These are phyloP conservation scores for Tetranychus cinnabarinus DNA, from an alignment of 1,140 invertebrate genomes.

Conservation along the genomic window DNA sequence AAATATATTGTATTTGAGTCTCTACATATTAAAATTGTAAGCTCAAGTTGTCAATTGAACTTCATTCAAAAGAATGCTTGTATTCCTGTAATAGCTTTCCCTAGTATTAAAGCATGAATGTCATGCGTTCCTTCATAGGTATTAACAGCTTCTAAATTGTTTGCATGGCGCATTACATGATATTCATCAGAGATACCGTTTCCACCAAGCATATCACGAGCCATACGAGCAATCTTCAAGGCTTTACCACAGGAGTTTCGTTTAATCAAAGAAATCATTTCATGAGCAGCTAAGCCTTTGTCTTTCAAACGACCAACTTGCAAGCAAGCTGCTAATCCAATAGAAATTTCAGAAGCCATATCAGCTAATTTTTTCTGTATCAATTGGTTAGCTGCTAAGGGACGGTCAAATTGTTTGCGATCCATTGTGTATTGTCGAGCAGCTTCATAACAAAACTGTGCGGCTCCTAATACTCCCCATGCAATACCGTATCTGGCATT, in stretches of 20 bases:
- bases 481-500: conserved; percentile 91
- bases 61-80: conserved; percentile 38
- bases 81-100: conserved; percentile 79
- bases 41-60: too few species aligned
- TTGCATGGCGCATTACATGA: conserved; percentile 81
- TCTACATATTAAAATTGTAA: too few species aligned
- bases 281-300: conserved; percentile 49
- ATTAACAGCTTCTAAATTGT: conserved; percentile 94
- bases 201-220: conserved; percentile 85
- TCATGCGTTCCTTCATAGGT: conserved; percentile 99
- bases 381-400: conserved; percentile 81
- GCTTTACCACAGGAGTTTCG: conserved; percentile 85
- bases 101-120: conserved; percentile 83
- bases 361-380: conserved; percentile 95
- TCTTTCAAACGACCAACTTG: conserved; percentile 81
- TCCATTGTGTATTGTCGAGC: conserved; percentile 78
- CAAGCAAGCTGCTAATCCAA: conserved; percentile 65
- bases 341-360: conserved; percentile 78
- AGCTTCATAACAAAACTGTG: conserved; percentile 68
- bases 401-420: conserved; percentile 70
- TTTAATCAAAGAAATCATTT: conserved; percentile 94
- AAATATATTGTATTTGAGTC: too few species aligned
- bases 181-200: conserved; percentile 92
- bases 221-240: conserved; percentile 66
- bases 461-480: conserved; percentile 88